A percentile compares a stretch with the other conserved stretches of the same genome.
These are phyloP conservation scores for Dermatemys mawii DNA, from an alignment of 2,113 vertebrate genomes.

Conservation along the genomic window DNA sequence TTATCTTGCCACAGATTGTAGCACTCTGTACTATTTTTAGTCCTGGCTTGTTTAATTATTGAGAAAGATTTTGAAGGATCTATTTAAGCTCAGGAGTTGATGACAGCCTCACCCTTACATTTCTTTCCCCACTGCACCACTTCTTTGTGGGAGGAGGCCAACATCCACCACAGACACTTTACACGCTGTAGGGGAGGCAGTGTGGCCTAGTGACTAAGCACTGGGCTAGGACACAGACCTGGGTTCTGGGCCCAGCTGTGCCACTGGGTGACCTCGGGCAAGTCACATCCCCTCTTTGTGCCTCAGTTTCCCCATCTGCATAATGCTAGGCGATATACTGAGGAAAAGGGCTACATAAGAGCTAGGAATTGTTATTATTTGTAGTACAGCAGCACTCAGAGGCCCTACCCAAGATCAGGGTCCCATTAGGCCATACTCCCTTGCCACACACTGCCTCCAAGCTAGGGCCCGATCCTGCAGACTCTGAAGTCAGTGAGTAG, in stretches of 20 bases:
- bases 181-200: neutral
- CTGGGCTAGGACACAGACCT: neutral
- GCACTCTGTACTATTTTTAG: slow-evolving; percentile 61
- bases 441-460: neutral
- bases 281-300: neutral
- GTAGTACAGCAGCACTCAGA: neutral
- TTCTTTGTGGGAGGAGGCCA: neutral
- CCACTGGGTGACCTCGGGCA: neutral
- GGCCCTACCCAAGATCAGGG: no score
- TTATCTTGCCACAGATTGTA: slow-evolving; percentile 33
- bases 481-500: neutral
- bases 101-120: neutral
- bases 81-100: neutral
- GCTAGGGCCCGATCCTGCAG: neutral
- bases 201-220: neutral
- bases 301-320: neutral
- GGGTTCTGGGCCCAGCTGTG: neutral
- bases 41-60: slow-evolving; percentile 64
- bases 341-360: neutral
- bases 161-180: neutral
- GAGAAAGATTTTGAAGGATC: slow-evolving; percentile 44
- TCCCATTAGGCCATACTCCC: no score
- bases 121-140: neutral
- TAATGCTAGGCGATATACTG: neutral
- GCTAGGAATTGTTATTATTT: neutral